Conservation (phyloP, 2,888 invertebrate species). For the Epinotia brunnichana region DNA sequence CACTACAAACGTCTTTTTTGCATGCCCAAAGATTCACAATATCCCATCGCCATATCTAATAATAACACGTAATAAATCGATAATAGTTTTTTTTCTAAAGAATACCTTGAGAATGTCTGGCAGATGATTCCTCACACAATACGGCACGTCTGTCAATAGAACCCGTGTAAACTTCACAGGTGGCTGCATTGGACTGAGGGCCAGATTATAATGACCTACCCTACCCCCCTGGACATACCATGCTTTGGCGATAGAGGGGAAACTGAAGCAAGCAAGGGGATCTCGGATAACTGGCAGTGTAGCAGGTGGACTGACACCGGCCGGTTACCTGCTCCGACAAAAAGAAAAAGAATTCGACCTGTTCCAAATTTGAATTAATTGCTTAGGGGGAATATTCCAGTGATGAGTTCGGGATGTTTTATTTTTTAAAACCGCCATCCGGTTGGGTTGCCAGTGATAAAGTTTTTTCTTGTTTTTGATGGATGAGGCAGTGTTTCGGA, state of each 20-base stretch:
- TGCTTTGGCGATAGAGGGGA: constrained; percentile 62
- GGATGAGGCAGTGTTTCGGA: constrained; percentile 26
- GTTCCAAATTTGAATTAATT: constrained; percentile 69
- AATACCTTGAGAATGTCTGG: constrained; percentile 46
- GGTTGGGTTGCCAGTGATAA: constrained; percentile 7
- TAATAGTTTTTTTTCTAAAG: constrained; percentile 19
- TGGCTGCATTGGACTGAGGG: constrained; percentile 72
- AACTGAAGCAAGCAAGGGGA: constrained; percentile 57
- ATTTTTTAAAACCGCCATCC: constrained; percentile 35
- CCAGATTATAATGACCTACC: constrained; percentile 55
- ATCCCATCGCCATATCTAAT: constrained; percentile 45
- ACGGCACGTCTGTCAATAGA: constrained; percentile 62
- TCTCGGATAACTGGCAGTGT: constrained; percentile 54
- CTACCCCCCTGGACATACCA: constrained; percentile 54
- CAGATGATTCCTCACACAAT: constrained; percentile 65
- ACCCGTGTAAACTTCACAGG: constrained; percentile 72
- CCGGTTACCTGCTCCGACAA: constrained; percentile 71
- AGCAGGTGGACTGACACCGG: constrained; percentile 68
- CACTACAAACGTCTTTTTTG: constrained; percentile 21
- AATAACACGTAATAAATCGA: constrained; percentile 48
- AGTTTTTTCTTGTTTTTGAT: constrained; percentile 30
- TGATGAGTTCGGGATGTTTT: constrained; percentile 32
- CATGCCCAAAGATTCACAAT: constrained; percentile 26
- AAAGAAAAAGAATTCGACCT: constrained; percentile 72
- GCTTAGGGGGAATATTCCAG: constrained; percentile 50